Base-by-base conservation (phyloP, 2,113 vertebrate genomes). In the Tachysurus fulvidraco region DNA sequence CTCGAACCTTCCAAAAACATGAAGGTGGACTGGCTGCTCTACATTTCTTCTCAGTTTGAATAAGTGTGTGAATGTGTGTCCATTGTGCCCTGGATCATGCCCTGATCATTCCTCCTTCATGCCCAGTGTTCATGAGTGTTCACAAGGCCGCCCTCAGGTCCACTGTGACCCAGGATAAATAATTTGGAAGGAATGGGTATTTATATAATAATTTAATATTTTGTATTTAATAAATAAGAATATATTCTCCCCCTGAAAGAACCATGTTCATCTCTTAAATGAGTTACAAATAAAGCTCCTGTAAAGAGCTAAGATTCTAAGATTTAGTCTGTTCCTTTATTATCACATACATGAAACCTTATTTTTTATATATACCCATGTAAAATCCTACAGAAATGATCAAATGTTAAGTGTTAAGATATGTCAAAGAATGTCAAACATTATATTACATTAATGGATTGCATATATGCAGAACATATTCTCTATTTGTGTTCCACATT, bases 401-500 rank as follows among this genome's bases (percentile, higher is more conserved):
- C 1, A 30, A 28, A 30, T 30, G 36, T 36, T 36, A 36, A 30
- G n/a, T 30, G n/a, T 30, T 67, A 30, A 28, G 12, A 67, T 28
- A 14, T 30, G 1, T n/a, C n/a, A n/a, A 67, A 67, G n/a, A 65
- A 65, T 28, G 10, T 13, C 12, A 30, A 59, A n/a, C 17, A n/a
- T n/a, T n/a, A n/a, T n/a, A n/a, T n/a, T n/a, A n/a, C n/a, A n/a
- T n/a, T n/a, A n/a, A n/a, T n/a, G n/a, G n/a, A n/a, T n/a, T n/a
- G n/a, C n/a, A n/a, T n/a, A n/a, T n/a, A n/a, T n/a, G n/a, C n/a
- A n/a, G n/a, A n/a, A 36, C 19, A 25, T 46, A 74, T 21, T 13
- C 5, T 46, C 71, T 25, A 46, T 74, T 46, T 77, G 25, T 85
- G 59, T 44, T 88, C 44, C 30, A 65, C 4, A 60, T 85, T 67